Evolutionary conservation across 2,113 vertebrate species (phyloP), one percentile per base, ranked within the genome.

Genomic region (Catharus fuscescens): DNA sequence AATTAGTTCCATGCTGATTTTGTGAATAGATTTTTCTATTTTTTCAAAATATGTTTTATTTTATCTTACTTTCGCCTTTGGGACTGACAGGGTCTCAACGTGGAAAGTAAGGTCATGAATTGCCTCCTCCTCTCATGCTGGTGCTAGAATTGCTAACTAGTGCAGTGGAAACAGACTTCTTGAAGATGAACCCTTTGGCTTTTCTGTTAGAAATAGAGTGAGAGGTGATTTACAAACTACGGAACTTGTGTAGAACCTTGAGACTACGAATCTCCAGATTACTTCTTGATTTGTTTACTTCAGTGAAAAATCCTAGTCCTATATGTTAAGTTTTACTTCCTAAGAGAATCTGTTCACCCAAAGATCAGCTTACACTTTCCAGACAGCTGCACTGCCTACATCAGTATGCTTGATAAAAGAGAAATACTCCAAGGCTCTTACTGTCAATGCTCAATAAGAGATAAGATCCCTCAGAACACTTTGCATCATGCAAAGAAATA

Each of bases 231-330:
- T 87, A 66, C 36, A 84, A 79, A 48, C 20, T 56, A n/a, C 28
- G 60, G 78, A 84, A 81, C 4, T 8, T 53, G 31, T 1, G 3
- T 77, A 24, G 8, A 38, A 71, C 64, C 61, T 81, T 45, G 54
- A 88, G 69, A 86, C 38, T 78, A 67, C 40, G 2, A 5, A 3
- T 86, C 45, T 96, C 56, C 73, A 65, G 52, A 45, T 82, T 18
- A 90, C 36, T 52, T 47, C 44, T 85, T 89, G 34, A 50, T 70
- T 86, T 91, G 45, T 87, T 96, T 92, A 44, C 83, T 65, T 66
- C 34, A 32, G 18, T 84, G 67, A 88, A 59, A 34, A 73, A 77
- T 54, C 45, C 13, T 93, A 82, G 67, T 71, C 52, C 31, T 89
- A 2, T 47, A 61, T 36, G 29, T 15, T 89, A 40, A 88, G 34